Evolutionary conservation across 2,797 vertebrate species (phyloP), one percentile per base, ranked within the genome.

Genomic region (Allochrocebus solatus): DNA sequence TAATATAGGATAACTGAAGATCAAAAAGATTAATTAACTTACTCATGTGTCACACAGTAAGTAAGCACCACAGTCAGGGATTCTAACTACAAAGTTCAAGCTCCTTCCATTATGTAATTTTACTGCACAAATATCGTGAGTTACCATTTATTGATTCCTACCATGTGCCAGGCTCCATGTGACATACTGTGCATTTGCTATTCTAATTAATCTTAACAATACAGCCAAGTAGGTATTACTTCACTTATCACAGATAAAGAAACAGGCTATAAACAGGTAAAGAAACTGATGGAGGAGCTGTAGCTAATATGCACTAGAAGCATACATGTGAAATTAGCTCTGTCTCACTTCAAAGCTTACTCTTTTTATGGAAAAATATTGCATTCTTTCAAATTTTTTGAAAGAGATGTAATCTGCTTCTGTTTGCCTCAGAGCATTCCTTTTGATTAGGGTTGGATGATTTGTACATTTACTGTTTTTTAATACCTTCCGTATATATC

Each of bases 1-100:
- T 91, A 96, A 91, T 70, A 24, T 64, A 43, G 2, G 28, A 53
- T 86, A 95, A 96, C 1, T 83, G 79, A 94, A 95, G 39, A 94
- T 81, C 22, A 86, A 91, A 95, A 95, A 83, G 33, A 72, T 87
- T 75, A 85, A 30, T 87, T 93, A 93, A 93, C 14, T 93, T 92
- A 90, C 33, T 94, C 11, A 97, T 70, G 48, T 93, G 48, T 92
- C 79, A 95, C 50, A 64, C n/a, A 95, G 43, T 75, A 97, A 95
- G 79, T 22, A 95, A 87, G 92, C 43, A 90, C 55, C 78, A 81
- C 1, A 91, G 67, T 6, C 55, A 95, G 86, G 30, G 48, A 90
- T 75, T 95, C 93, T 87, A 94, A 91, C 22, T 72, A 57, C 82
- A 87, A 97, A 96, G 96, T 96, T 16, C 94, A 94, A 84, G 26